Percentiles rank a stretch among this genome's conserved stretches.
phyloP scores from a whole-genome alignment of 2,888 invertebrate species.

The Hofmannophila pseudospretella region DNA sequence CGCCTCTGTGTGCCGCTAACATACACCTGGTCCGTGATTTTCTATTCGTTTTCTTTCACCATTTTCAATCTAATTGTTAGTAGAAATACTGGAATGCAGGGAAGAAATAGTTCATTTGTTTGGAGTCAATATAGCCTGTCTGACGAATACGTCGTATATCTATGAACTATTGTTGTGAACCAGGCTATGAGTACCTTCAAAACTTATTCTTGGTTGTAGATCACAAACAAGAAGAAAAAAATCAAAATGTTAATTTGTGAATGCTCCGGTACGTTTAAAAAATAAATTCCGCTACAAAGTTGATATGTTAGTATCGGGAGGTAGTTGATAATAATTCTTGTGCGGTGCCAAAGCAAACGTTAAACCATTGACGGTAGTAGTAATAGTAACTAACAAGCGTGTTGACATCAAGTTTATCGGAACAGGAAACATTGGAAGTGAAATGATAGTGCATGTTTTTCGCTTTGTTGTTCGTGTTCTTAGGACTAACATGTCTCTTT shows the following conservation, averaged over 20 bases:
- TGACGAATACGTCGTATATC: too few species aligned
- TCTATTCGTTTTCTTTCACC: constrained; percentile 21
- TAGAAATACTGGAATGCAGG: too few species aligned
- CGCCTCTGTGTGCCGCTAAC: constrained; percentile 71
- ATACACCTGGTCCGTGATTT: constrained; percentile 64
- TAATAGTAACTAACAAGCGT: constrained; percentile 24
- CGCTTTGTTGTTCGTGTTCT: constrained; percentile 48
- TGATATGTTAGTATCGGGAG: not conserved
- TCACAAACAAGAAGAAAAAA: too few species aligned
- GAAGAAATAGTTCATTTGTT: too few species aligned
- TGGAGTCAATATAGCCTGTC: too few species aligned
- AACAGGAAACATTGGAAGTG: constrained; percentile 12
- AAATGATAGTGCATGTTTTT: constrained; percentile 64
- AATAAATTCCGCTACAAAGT: too few species aligned
- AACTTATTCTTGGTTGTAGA: too few species aligned
- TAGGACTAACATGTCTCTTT: constrained; percentile 51
- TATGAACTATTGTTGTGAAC: too few species aligned
- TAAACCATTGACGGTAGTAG: not conserved
- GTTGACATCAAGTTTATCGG: constrained; percentile 16
- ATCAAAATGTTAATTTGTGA: too few species aligned
- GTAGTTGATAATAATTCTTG: not conserved
- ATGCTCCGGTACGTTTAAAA: too few species aligned
- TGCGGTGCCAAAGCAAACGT: not conserved
- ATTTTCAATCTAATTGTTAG: too few species aligned
- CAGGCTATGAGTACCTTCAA: too few species aligned